A percentile compares a stretch with the other conserved stretches of the same genome.
Conservation (phyloP, 2,113 vertebrate genomes). For the Halcyon malimbica region DNA sequence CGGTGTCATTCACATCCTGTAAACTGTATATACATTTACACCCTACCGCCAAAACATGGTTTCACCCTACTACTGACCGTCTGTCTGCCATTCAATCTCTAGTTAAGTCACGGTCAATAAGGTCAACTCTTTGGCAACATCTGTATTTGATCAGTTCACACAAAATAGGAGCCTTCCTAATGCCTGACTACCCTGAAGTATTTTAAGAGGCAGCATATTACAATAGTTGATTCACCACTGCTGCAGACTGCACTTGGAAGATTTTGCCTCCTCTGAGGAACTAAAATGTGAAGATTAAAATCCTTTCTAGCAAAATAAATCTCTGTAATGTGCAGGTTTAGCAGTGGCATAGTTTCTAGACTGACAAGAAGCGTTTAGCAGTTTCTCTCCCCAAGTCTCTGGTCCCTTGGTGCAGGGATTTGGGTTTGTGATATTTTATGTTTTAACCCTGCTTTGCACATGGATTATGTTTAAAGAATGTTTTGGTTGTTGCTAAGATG, state of each 20-base stretch:
- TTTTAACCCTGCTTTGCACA: background rate
- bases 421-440: background rate
- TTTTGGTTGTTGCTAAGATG: background rate
- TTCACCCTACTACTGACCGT: slow-evolving; percentile 77
- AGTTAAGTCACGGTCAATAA: slow-evolving; percentile 78
- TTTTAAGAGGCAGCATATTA: slow-evolving; percentile 66
- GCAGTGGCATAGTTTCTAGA: background rate
- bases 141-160: slow-evolving; percentile 93
- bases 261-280: slow-evolving; percentile 33
- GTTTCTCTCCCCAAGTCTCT: background rate
- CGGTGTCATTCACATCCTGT: slow-evolving; percentile 80
- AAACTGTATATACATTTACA: slow-evolving; percentile 85
- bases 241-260: slow-evolving; percentile 34
- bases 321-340: slow-evolving; percentile 2
- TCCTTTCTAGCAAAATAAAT: slow-evolving; percentile 46
- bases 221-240: slow-evolving; percentile 74
- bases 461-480: background rate
- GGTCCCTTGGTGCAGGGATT: background rate
- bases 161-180: slow-evolving; percentile 80
- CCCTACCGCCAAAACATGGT: slow-evolving; percentile 82
- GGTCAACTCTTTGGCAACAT: slow-evolving; percentile 88
- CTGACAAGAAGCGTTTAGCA: background rate
- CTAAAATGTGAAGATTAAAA: slow-evolving; percentile 54
- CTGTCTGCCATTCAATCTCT: slow-evolving; percentile 85
- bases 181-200: slow-evolving; percentile 73